Percentiles rank a stretch among this genome's conserved stretches.
Conservation (phyloP, 2,113 vertebrate species). For the Neogale vison region DNA sequence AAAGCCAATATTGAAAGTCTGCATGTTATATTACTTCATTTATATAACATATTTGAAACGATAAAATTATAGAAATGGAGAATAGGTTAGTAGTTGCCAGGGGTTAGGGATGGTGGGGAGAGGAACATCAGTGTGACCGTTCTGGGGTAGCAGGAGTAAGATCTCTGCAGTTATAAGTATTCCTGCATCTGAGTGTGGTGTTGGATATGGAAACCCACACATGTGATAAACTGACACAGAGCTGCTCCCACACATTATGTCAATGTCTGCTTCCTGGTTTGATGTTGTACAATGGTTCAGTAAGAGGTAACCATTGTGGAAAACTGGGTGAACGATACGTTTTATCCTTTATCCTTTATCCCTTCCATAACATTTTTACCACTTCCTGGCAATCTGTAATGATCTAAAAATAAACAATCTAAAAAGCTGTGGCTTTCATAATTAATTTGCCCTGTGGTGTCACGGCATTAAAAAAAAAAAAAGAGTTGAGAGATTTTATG, state of each 20-base stretch:
- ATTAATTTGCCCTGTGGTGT: background rate
- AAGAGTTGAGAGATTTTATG: background rate
- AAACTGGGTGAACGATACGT: background rate
- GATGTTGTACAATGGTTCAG: background rate
- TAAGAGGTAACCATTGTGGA: background rate
- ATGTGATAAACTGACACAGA: background rate
- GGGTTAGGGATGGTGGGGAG: background rate
- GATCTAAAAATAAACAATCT: background rate
- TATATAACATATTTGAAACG: background rate
- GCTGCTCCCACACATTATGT: background rate
- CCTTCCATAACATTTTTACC: background rate
- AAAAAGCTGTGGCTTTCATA: background rate
- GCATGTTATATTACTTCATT: constrained; percentile 1
- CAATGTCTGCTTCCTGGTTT: background rate
- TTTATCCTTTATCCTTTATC: no score
- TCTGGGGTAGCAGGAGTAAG: background rate
- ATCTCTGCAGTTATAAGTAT: background rate
- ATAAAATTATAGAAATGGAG: background rate
- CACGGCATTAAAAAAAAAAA: background rate
- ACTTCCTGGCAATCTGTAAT: background rate
- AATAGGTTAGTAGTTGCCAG: background rate
- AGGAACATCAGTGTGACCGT: background rate
- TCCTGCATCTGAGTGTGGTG: background rate
- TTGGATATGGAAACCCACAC: background rate
- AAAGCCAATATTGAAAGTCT: background rate